A percentile compares a stretch with the other conserved stretches of the same genome.
These are phyloP conservation scores for Chiloscyllium punctatum DNA, from an alignment of 2,797 vertebrate genomes.

Conservation along the genomic window DNA sequence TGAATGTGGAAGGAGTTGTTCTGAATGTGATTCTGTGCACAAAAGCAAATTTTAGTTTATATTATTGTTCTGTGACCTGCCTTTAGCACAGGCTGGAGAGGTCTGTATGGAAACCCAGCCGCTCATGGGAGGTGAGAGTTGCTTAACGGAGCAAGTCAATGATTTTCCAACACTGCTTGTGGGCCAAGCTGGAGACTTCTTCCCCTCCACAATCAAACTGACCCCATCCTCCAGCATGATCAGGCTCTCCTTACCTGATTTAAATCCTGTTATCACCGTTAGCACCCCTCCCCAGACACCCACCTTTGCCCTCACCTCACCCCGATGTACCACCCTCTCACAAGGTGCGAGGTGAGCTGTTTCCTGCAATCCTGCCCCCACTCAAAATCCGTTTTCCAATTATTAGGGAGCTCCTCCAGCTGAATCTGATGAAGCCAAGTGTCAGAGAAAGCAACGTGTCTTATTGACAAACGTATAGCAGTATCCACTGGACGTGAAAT, in stretches of 20 bases:
- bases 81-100: neutral
- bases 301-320: neutral
- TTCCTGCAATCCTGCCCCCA: neutral
- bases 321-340: neutral
- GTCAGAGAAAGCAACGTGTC: neutral
- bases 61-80: neutral
- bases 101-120: no score
- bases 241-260: no score
- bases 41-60: neutral
- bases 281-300: neutral
- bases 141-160: no score
- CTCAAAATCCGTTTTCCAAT: neutral
- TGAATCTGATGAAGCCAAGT: neutral
- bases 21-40: neutral
- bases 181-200: neutral
- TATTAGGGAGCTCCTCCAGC: neutral
- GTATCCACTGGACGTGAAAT: neutral
- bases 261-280: no score
- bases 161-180: neutral
- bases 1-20: neutral
- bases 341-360: neutral
- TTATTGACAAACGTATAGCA: neutral
- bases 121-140: no score
- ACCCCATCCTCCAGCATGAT: neutral
- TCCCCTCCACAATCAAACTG: neutral